phyloP scores from a whole-genome alignment of 1,140 invertebrate genomes.

The Xylocopa sonorina region DNA sequence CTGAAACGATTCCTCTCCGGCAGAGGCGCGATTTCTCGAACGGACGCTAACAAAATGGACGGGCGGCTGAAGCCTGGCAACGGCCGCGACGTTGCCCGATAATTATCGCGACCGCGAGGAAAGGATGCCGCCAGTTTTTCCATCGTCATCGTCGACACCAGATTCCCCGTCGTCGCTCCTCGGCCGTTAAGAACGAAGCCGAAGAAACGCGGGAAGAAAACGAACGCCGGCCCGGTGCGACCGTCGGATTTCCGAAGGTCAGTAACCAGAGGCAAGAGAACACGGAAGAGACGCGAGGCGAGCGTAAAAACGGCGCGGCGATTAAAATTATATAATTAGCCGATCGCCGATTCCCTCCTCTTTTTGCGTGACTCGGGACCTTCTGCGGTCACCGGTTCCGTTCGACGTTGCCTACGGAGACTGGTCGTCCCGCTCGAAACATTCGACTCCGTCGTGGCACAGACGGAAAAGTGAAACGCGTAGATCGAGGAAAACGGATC shows the following conservation, averaged over 20 bases:
- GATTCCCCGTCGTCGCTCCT: constrained; percentile 55
- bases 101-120: constrained; percentile 1
- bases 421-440: not conserved
- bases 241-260: constrained; percentile 53
- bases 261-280: constrained; percentile 49
- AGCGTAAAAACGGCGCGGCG: constrained; percentile 14
- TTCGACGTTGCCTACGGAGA: not conserved
- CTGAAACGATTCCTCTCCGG: too few relatives aligned
- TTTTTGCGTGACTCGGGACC: not conserved
- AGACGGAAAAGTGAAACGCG: constrained; percentile 2
- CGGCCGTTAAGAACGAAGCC: constrained; percentile 35
- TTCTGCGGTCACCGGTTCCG: not conserved
- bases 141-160: constrained; percentile 48
- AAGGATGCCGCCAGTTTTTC: constrained; percentile 39
- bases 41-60: not conserved
- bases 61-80: not conserved
- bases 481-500: not conserved
- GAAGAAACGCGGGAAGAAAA: constrained; percentile 46
- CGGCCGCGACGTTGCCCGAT: not conserved
- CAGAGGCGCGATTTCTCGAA: too few relatives aligned
- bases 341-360: constrained; percentile 16
- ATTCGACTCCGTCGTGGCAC: not conserved
- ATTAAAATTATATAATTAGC: constrained; percentile 45
- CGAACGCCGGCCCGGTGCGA: constrained; percentile 21
- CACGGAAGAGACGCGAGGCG: constrained; percentile 22